Conservation (phyloP, 2,797 vertebrate genomes). For the Cyclopterus lumpus region DNA sequence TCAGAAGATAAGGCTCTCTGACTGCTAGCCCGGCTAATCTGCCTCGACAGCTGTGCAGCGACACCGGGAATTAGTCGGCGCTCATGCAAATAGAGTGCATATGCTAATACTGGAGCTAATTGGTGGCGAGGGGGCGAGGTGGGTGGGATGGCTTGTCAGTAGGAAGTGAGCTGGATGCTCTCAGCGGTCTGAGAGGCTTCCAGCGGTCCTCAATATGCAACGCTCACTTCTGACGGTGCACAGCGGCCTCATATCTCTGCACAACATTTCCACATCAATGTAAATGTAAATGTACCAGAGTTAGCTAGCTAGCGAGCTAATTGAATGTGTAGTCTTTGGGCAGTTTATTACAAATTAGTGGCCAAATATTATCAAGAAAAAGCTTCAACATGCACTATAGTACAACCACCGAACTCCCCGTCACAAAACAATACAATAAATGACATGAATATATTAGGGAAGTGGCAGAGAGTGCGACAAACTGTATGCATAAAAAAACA, state of each 20-base stretch:
- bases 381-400: background rate
- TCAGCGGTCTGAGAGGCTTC: slow-evolving; percentile 56
- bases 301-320: background rate
- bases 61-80: slow-evolving; percentile 76
- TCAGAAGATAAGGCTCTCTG: slow-evolving; percentile 50
- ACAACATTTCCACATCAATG: background rate
- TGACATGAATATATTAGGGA: background rate
- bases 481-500: too few species aligned
- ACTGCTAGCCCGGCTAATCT: slow-evolving; percentile 71
- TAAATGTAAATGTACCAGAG: background rate
- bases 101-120: slow-evolving; percentile 79
- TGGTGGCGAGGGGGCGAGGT: slow-evolving; percentile 45
- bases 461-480: background rate
- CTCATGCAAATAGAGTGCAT: slow-evolving; percentile 76
- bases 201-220: slow-evolving; percentile 56
- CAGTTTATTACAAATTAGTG: background rate
- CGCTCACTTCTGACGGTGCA: slow-evolving; percentile 47
- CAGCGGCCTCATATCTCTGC: slow-evolving; percentile 27
- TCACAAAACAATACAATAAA: background rate
- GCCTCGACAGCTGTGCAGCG: slow-evolving; percentile 76
- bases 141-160: slow-evolving; percentile 53
- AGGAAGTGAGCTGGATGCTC: slow-evolving; percentile 59
- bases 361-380: background rate
- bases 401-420: background rate
- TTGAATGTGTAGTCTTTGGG: background rate